Base-by-base conservation (phyloP, 2,113 vertebrate genomes). In the Uropsilus gracilis region DNA sequence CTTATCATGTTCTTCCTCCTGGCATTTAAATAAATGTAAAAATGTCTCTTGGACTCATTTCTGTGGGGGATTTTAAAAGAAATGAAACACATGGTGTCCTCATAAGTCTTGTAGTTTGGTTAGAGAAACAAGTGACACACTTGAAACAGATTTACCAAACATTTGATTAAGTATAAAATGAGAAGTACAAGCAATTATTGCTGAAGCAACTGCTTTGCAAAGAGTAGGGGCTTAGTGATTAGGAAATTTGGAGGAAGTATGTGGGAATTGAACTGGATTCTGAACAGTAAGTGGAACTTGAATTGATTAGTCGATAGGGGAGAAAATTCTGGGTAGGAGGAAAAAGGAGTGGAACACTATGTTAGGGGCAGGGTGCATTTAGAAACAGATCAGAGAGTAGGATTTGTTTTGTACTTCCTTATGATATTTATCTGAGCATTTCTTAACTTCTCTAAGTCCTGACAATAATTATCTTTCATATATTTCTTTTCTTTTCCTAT, bases 1-100 rank as follows among this genome's bases (percentile, higher is more conserved):
- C 83, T 72, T 76, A 61, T 61, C 71, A 84, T 84, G 48, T 86
- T 80, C 77, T 95, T 96, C 83, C 44, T 84, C 37, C 18, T 96
- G 93, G 57, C 64, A 81, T 95, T 96, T 93, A 96, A 91, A 81
- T 75, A 59, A 68, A 11, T 91, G 37, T 91, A 86, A 97, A 96
- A 93, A 96, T 87, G 55, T 96, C 72, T 53, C 64, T 90, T 71
- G 75, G 78, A 96, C 64, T 66, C n/a, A 77, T 68, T 72, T 91
- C 53, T 93, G 59, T 83, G 87, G 89, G 69, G 76, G 57, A 91
- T 26, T 94, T 53, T 69, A 37, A 81, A 57, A 86, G 84, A 93
- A 86, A 28, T 6, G 76, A 55, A 89, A 55, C 59, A 91, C 69
- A 57, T 66, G 24, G 75, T 50, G 12, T 86, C 59, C 86, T 95